Evolutionary conservation across 2,113 vertebrate genomes (phyloP).

Genomic region (Platichthys flesus): DNA sequence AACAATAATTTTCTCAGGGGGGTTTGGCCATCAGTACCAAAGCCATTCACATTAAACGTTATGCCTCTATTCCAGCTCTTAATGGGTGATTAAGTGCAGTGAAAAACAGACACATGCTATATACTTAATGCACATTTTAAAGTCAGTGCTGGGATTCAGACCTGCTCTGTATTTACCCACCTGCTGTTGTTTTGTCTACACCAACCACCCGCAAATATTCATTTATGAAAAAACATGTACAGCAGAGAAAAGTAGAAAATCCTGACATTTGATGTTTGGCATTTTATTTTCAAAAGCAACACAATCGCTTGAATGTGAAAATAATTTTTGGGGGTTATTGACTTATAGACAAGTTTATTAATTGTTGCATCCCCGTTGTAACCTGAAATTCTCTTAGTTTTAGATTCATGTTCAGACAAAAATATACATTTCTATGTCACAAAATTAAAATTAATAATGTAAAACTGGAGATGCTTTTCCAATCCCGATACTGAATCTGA

Average conservation of each 20-base stretch:
- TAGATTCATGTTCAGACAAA: neutral
- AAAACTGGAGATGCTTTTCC: too few species aligned
- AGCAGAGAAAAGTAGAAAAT: too few species aligned
- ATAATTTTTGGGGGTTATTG: neutral
- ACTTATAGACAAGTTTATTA: neutral
- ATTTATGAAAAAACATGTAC: neutral
- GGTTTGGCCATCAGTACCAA: slow-evolving; percentile 39
- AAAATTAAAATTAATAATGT: too few species aligned
- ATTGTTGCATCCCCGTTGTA: neutral
- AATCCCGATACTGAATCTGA: too few species aligned
- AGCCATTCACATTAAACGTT: neutral
- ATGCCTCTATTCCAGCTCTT: slow-evolving; percentile 15
- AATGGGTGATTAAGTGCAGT: slow-evolving; percentile 4
- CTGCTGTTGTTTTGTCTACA: slow-evolving; percentile 12
- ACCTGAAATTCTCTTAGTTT: neutral
- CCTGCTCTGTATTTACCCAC: slow-evolving; percentile 69
- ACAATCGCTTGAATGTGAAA: neutral
- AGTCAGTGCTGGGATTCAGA: slow-evolving; percentile 52
- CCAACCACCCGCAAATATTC: neutral
- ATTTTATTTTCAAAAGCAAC: neutral
- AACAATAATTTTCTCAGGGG: slow-evolving; percentile 73
- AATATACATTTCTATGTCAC: neutral
- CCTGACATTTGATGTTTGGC: neutral
- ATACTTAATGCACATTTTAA: neutral
- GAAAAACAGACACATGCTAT: neutral